Conservation (phyloP, 1,140 invertebrate genomes). For the Melanaphis sacchari region DNA sequence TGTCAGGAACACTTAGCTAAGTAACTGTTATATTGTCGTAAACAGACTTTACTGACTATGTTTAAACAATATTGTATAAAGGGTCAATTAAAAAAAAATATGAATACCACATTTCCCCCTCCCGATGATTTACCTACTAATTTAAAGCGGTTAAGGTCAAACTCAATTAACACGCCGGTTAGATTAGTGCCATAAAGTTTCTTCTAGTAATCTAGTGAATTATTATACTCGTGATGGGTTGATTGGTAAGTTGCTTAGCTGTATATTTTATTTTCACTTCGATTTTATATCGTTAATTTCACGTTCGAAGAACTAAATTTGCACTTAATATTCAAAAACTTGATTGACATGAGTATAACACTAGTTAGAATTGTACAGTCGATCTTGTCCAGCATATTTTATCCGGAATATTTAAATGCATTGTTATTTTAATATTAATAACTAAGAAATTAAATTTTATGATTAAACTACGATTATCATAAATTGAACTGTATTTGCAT, state of each 20-base stretch:
- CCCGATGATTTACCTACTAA: neutral
- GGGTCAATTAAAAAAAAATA: neutral
- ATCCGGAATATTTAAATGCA: neutral
- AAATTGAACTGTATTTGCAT: neutral
- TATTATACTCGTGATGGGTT: neutral
- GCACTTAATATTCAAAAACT: neutral
- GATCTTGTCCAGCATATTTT: neutral
- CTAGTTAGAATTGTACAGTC: neutral
- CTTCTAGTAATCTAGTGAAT: neutral
- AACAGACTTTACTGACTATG: neutral
- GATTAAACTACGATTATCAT: neutral
- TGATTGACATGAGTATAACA: neutral
- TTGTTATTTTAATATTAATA: neutral
- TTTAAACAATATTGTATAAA: neutral
- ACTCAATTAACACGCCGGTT: neutral
- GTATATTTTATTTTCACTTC: neutral
- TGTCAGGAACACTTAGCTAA: slow-evolving; percentile 6
- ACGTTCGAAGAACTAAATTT: neutral
- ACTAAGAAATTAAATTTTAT: neutral
- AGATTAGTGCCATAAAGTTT: neutral
- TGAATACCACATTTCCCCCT: neutral
- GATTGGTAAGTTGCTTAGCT: neutral
- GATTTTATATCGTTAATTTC: neutral
- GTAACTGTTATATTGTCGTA: neutral
- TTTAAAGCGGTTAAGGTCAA: no score